These are phyloP conservation scores for Apostichopus leukothele DNA, from an alignment of 53 echinoderm and acorn worm species.

Conservation along the genomic window DNA sequence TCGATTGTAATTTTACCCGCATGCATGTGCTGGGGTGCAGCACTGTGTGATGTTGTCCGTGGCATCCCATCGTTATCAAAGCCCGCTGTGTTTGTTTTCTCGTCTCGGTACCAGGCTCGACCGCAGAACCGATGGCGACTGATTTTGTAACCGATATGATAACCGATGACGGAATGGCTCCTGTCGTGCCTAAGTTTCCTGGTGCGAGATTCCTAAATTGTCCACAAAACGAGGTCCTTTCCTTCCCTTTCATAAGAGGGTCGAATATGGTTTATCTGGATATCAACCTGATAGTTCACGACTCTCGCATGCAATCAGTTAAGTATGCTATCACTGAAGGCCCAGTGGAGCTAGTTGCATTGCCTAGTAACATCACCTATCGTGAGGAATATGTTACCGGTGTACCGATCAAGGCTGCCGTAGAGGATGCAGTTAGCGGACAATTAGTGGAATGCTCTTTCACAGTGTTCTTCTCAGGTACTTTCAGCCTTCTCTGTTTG, in stretches of 20 bases:
- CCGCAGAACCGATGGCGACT: not conserved
- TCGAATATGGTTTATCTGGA: slow-evolving; percentile 20
- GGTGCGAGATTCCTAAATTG: slow-evolving; percentile 36
- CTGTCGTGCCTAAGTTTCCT: not conserved
- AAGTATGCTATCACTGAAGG: slow-evolving; percentile 15
- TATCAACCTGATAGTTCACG: slow-evolving; percentile 24
- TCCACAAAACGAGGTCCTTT: slow-evolving; percentile 1
- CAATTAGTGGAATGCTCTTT: slow-evolving; percentile 18
- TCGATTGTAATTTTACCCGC: no score
- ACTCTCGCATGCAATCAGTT: not conserved
- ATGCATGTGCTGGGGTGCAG: no score
- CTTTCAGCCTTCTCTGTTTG: not conserved
- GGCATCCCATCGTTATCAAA: not conserved
- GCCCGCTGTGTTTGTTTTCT: not conserved
- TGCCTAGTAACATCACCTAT: slow-evolving; percentile 21
- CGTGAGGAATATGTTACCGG: slow-evolving; percentile 13
- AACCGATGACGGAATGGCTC: not conserved
- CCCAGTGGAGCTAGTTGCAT: not conserved
- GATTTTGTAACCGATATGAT: not conserved
- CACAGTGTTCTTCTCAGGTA: slow-evolving; percentile 42
- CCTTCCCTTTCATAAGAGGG: slow-evolving; percentile 3
- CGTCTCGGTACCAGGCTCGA: not conserved
- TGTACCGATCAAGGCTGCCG: slow-evolving; percentile 5
- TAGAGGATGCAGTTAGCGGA: slow-evolving; percentile 27
- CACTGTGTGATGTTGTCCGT: no score